Evolutionary conservation across 2,113 vertebrate genomes (phyloP).

Genomic region (Numenius arquata): DNA sequence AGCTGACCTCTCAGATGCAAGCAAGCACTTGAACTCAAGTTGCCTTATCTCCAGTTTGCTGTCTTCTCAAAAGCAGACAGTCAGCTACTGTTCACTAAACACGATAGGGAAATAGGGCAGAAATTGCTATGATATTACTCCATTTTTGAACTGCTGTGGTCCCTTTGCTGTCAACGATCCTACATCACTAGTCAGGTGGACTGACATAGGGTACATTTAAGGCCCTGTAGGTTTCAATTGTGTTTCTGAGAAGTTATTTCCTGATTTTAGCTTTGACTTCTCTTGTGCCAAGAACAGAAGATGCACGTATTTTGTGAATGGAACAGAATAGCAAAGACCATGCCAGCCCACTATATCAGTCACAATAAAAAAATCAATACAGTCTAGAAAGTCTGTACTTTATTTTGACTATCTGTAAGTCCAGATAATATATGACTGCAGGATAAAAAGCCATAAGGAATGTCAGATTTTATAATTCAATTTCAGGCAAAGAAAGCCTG

Average conservation of each 20-base stretch:
- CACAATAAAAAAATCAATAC: background rate
- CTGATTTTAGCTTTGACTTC: background rate
- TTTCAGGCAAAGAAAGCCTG: background rate
- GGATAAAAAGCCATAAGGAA: background rate
- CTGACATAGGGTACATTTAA: background rate
- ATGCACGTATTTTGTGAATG: background rate
- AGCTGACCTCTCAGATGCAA: background rate
- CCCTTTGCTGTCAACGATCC: background rate
- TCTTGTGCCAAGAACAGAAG: background rate
- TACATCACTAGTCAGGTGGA: background rate
- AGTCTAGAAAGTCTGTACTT: background rate
- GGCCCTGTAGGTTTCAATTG: background rate
- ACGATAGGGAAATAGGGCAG: background rate
- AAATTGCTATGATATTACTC: background rate
- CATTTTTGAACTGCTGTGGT: background rate
- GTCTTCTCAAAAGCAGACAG: background rate
- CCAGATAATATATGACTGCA: background rate
- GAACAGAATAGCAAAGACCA: background rate
- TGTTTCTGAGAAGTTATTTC: background rate
- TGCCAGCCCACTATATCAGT: background rate
- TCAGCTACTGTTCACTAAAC: background rate
- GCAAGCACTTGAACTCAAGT: accelerated
- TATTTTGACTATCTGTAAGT: background rate
- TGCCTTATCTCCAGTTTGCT: background rate
- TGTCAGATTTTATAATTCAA: background rate